phyloP scores from a whole-genome alignment of 2,113 vertebrate genomes.

The Rhynchopsitta pachyrhyncha region DNA sequence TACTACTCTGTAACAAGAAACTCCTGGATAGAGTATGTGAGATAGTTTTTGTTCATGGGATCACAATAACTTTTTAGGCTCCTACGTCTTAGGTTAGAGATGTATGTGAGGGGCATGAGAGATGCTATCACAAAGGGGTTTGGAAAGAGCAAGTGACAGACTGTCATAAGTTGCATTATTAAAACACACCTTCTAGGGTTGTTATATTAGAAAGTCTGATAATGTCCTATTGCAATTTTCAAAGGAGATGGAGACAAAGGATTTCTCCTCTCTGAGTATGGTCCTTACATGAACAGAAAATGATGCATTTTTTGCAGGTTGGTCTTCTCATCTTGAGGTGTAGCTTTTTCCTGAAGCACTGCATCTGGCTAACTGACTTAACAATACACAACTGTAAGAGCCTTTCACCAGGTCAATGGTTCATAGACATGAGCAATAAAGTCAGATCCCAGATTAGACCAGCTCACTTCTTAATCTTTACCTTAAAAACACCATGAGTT shows the following conservation, averaged over 20 bases:
- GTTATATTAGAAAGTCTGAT: neutral
- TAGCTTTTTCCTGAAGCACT: neutral
- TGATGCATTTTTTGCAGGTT: neutral
- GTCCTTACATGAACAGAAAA: neutral
- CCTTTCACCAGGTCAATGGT: neutral
- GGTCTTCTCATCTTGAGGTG: neutral
- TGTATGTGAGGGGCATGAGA: fast-evolving
- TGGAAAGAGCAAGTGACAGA: neutral
- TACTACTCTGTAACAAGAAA: neutral
- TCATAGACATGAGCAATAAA: neutral
- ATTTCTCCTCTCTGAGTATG: neutral
- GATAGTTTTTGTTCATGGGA: neutral
- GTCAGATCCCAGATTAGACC: neutral
- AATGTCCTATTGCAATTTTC: neutral
- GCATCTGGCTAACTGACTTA: neutral
- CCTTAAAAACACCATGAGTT: neutral
- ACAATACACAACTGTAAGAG: neutral
- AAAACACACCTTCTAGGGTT: neutral
- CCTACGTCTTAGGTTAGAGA: neutral
- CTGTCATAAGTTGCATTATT: neutral
- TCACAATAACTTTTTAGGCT: neutral
- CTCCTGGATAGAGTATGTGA: neutral
- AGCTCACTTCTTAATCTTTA: neutral
- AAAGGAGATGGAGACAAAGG: neutral
- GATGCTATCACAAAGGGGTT: neutral